Evolutionary conservation across 1,140 invertebrate genomes (phyloP), one percentile per base, ranked within the genome.

Genomic region (Leptinotarsa undecemlineata): DNA sequence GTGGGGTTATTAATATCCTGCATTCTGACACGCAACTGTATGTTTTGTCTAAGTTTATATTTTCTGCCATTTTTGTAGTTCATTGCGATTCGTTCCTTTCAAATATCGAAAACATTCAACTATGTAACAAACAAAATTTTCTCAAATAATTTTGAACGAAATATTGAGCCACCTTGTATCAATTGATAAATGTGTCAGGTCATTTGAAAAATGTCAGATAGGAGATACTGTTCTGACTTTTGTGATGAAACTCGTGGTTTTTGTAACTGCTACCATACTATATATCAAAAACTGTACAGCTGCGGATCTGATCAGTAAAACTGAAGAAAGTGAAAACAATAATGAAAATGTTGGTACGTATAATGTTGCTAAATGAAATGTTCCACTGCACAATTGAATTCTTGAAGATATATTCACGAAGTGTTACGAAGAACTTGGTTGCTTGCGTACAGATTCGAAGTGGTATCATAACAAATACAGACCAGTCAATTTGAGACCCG

Each of bases 351-450:
- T 57, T 5, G 51, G 51, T 57, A 19, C 0, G 51, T 42, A 42
- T 11, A 42, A 42, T 42, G 33, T 3, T 42, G 33, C 0, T 42
- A 11, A 42, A 2, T 42, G 3, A 11, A 42, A 42, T 42, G 2
- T 42, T 42, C 1, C 20, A 61, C 60, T 17, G 13, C 6, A n/a
- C 51, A 4, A 57, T 57, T 26, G 17, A 4, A 8, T n/a, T 2
- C 13, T 68, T 68, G 14, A 19, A 83, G 82, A 74, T 23, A 74
- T 72, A 19, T 82, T 76, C 62, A 76, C 70, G 23, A 80, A 75
- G 68, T 84, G 84, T 78, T 82, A 79, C 68, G 83, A 81, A 11
- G 77, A 82, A 14, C 66, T 84, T 11, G 83, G 83, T 13, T 85
- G 84, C 69, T 67, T 85, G 5, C 76, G 79, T 15, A 78, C 77